phyloP scores from a whole-genome alignment of 2,888 invertebrate species.

The Hyposoter dolosus region DNA sequence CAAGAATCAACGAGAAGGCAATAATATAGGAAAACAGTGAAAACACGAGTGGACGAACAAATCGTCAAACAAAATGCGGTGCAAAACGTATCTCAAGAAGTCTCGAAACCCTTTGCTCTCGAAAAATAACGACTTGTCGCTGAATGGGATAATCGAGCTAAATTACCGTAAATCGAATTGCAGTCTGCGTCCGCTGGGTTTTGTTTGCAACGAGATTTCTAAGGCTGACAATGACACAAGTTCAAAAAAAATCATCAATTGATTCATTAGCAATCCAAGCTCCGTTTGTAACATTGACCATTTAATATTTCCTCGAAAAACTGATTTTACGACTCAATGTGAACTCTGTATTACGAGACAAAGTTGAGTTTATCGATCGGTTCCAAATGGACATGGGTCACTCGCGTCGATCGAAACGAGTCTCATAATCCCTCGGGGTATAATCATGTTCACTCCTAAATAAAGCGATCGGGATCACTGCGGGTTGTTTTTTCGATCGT shows the following conservation, averaged over 20 bases:
- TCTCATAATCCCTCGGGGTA: not conserved
- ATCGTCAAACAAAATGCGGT: not conserved
- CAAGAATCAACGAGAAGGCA: constrained; percentile 21
- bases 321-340: not conserved
- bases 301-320: not conserved
- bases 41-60: not conserved
- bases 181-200: too few species aligned
- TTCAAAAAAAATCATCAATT: too few species aligned
- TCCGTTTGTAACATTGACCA: not conserved
- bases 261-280: not conserved
- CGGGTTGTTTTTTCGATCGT: not conserved
- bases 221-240: too few species aligned
- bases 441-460: not conserved
- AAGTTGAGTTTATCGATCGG: not conserved
- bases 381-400: not conserved
- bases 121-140: not conserved
- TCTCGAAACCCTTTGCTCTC: not conserved
- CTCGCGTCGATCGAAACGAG: not conserved
- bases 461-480: not conserved
- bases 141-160: not conserved
- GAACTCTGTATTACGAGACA: not conserved
- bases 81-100: not conserved
- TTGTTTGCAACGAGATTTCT: too few species aligned
- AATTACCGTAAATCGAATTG: too few species aligned
- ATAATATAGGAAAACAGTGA: not conserved